These are phyloP conservation scores for Sebastes kiyomatsui DNA, from an alignment of 2,797 vertebrate genomes.

Conservation along the genomic window DNA sequence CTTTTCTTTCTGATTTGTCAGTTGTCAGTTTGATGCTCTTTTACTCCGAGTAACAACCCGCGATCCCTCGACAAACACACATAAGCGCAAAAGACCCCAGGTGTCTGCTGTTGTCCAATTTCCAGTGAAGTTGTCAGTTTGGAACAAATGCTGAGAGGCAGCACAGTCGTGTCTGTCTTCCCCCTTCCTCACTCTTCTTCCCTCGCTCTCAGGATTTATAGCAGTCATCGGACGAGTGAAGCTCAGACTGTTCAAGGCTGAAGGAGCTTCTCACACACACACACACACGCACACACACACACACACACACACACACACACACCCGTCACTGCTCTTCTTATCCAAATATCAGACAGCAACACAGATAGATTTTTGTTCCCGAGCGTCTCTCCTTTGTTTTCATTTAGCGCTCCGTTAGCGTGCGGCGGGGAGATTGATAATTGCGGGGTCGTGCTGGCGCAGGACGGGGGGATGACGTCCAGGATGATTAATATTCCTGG, in stretches of 20 bases:
- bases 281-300: no score
- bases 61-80: neutral
- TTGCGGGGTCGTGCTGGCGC: constrained; percentile 30
- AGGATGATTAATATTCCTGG: constrained; percentile 59
- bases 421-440: constrained; percentile 61
- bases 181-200: constrained; percentile 7
- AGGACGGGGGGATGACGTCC: neutral
- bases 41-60: neutral
- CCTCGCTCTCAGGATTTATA: constrained; percentile 18
- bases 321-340: constrained; percentile 22
- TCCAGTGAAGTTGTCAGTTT: constrained; percentile 45
- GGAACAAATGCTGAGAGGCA: constrained; percentile 43
- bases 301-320: neutral
- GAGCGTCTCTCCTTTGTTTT: constrained; percentile 72
- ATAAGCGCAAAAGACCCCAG: neutral
- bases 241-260: constrained; percentile 13
- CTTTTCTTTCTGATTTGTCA: neutral
- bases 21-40: constrained; percentile 15
- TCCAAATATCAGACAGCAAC: constrained; percentile 54
- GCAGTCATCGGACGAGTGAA: constrained; percentile 12
- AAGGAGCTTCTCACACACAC: neutral
- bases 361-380: constrained; percentile 45
- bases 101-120: constrained; percentile 38
- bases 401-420: constrained; percentile 71
- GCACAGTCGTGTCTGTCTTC: constrained; percentile 22